A percentile compares a stretch with the other conserved stretches of the same genome.
Conservation (phyloP, 1,140 invertebrate species). For the Thaumetopoea pityocampa region DNA sequence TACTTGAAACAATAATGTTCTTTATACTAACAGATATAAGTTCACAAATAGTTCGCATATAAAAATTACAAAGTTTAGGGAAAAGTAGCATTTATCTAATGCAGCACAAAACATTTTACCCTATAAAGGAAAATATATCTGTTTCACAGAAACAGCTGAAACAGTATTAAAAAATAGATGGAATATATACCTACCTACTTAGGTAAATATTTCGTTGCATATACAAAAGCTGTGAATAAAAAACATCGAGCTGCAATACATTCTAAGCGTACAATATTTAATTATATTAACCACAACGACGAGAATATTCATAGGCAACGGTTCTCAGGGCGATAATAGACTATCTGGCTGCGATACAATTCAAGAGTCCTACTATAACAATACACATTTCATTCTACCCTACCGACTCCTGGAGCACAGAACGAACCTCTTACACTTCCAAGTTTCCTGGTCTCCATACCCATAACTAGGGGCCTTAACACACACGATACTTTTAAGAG, state of each 20-base stretch:
- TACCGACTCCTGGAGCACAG: neutral
- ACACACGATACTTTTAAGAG: no score
- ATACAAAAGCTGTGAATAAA: conserved; percentile 31
- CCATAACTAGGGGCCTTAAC: conserved; percentile 4
- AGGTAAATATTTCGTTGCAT: conserved; percentile 32
- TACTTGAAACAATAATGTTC: no score
- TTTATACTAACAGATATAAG: no score
- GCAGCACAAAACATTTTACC: no score
- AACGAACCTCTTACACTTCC: neutral
- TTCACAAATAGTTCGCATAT: no score
- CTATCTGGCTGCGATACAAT: neutral
- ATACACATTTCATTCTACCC: conserved; percentile 4
- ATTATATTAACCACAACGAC: conserved; percentile 25
- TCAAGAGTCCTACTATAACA: conserved; percentile 4
- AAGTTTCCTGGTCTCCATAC: neutral
- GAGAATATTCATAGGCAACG: conserved; percentile 18
- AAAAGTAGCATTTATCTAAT: no score
- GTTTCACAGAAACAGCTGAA: conserved; percentile 25
- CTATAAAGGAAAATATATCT: neutral
- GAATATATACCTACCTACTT: conserved; percentile 15
- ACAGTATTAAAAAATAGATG: conserved; percentile 1
- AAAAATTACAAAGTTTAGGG: no score
- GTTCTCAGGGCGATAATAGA: conserved; percentile 3
- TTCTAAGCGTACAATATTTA: conserved; percentile 10
- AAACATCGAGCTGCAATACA: conserved; percentile 11